Percentiles rank a stretch among this genome's conserved stretches.
phyloP scores from a whole-genome alignment of 92 coral and sea anemone genomes.

The Palythoa caribaeorum region DNA sequence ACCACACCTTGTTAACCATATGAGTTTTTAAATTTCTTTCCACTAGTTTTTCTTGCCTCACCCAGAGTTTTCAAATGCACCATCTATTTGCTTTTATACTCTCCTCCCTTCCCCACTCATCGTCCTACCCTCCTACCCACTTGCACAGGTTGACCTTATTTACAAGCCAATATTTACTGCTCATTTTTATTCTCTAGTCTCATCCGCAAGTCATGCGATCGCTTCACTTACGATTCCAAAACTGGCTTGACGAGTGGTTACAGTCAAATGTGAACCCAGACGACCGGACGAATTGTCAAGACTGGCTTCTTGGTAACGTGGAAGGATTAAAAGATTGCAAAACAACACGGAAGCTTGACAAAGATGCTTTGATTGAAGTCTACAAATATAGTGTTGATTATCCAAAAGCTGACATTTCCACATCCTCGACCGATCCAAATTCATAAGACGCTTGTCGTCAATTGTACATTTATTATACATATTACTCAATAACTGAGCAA shows the following conservation, averaged over 20 bases:
- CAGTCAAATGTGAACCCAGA: slow-evolving; percentile 82
- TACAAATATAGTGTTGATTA: slow-evolving; percentile 89
- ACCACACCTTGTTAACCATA: too few relatives aligned
- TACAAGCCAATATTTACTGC: background rate
- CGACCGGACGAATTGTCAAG: slow-evolving; percentile 76
- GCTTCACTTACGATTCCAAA: slow-evolving; percentile 85
- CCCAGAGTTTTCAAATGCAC: too few relatives aligned
- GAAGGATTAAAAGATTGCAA: slow-evolving; percentile 93
- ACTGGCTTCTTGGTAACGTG: slow-evolving; percentile 91
- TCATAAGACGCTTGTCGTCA: slow-evolving; percentile 29
- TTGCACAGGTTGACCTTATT: too few relatives aligned
- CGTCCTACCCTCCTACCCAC: too few relatives aligned
- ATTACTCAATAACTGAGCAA: background rate
- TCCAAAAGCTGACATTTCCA: slow-evolving; percentile 14
- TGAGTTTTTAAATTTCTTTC: too few relatives aligned
- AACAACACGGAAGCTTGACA: slow-evolving; percentile 76
- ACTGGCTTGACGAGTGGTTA: slow-evolving; percentile 88
- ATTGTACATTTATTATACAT: slow-evolving; percentile 31
- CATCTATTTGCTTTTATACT: too few relatives aligned
- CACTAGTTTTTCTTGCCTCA: too few relatives aligned
- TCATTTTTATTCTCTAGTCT: slow-evolving; percentile 58
- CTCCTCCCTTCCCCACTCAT: too few relatives aligned
- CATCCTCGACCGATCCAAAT: slow-evolving; percentile 29
- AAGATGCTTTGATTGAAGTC: slow-evolving; percentile 74
- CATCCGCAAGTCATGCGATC: slow-evolving; percentile 86